Base-by-base conservation (phyloP, 2,797 vertebrate genomes). In the Diplodus sargus region DNA sequence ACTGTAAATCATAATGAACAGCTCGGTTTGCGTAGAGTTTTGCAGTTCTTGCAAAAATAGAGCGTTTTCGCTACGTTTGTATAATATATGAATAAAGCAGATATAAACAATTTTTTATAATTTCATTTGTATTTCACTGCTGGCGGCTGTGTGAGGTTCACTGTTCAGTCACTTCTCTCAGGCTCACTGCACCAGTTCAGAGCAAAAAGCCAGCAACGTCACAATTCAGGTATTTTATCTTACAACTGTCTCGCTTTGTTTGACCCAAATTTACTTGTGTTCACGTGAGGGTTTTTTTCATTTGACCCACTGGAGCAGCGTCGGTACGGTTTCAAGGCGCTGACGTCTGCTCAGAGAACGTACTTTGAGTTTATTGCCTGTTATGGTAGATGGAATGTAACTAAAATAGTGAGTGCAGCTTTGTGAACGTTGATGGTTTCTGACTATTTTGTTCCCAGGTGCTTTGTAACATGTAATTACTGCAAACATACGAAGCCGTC, bases 341-440 rank as follows among this genome's bases (percentile, higher is more conserved):
- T 17, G 14, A n/a, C 59, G 57, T 87, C 53, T 63, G 6, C 66
- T 30, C 61, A 84, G 62, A 70, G 64, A 67, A 63, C 52, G 42
- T 76, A 17, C 57, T 73, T 70, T 12, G 66, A 80, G 22, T 84
- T 45, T 15, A 42, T 85, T 81, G 81, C 87, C 82, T 84, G 72
- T 88, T 67, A 61, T 56, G 74, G 74, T 92, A 87, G 81, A 74
- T 89, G 76, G 90, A 90, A 81, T 87, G 87, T 90, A 87, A 86
- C 62, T 63, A 76, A 79, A 78, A 51, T 87, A 87, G 63, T 78
- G 64, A 81, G 51, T 81, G 8, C 73, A 62, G 62, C 30, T 58
- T 54, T 79, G 78, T 79, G 80, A 30, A 82, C 34, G 57, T 87
- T 48, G 56, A 63, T 63, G 63, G 54, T 53, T 75, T 91, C 64